Percentiles rank a stretch among this genome's conserved stretches.
Conservation (phyloP, 53 echinoderm and acorn worm species). For the Henricia sp. region DNA sequence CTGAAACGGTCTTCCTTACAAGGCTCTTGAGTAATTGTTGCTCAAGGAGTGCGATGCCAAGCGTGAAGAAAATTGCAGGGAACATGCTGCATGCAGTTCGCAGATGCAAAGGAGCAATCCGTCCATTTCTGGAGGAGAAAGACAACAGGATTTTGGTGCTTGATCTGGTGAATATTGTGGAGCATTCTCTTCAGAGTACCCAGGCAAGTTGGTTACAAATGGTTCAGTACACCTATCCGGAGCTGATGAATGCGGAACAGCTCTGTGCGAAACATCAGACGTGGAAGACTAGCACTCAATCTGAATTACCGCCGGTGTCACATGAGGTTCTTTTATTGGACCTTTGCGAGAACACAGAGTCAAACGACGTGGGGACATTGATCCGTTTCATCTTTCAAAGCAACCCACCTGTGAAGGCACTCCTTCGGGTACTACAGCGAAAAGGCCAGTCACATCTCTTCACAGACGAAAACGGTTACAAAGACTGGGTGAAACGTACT, state of each 20-base stretch:
- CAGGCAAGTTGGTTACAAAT: conserved; percentile 32
- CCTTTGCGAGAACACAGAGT: not conserved
- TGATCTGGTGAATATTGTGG: conserved; percentile 1
- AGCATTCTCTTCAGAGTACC: not conserved
- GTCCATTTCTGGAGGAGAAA: conserved; percentile 7
- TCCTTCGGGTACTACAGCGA: conserved; percentile 4
- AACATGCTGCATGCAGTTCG: not conserved
- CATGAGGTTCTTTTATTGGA: conserved; percentile 6
- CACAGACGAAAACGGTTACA: conserved; percentile 21
- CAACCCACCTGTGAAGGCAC: conserved; percentile 8
- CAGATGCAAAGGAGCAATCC: not conserved
- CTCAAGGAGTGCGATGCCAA: not conserved
- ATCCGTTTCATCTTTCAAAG: conserved; percentile 26
- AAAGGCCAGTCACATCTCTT: not conserved
- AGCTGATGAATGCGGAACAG: not conserved
- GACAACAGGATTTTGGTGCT: not conserved
- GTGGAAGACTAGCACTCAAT: not conserved
- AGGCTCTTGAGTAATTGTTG: conserved; percentile 3
- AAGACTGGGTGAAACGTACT: conserved; percentile 32
- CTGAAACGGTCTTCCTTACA: conserved; percentile 29
- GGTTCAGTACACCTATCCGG: conserved; percentile 39
- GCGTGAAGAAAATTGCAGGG: not conserved
- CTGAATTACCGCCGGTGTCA: not conserved
- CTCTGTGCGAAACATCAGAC: not conserved
- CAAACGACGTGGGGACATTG: not conserved